phyloP scores from a whole-genome alignment of 2,888 invertebrate species.

The Drosophila tanythrix region DNA sequence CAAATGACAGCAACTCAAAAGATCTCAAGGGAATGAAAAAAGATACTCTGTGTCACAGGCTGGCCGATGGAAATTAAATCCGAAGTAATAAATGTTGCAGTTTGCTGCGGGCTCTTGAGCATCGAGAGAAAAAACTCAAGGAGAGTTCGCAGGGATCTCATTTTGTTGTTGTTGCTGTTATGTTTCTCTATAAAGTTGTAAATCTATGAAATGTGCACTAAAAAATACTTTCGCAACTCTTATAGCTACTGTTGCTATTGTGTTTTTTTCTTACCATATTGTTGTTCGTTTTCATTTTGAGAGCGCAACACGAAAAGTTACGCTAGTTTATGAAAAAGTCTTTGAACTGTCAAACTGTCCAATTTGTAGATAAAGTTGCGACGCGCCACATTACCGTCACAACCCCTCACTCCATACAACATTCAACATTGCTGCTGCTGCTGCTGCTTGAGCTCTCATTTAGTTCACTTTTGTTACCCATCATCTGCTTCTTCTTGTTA shows the following conservation, averaged over 20 bases:
- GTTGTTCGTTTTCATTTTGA: constrained; percentile 44
- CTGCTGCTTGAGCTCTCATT: constrained; percentile 29
- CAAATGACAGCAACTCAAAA: constrained; percentile 2
- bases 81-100: background rate
- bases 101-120: background rate
- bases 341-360: constrained; percentile 73
- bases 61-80: background rate
- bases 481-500: constrained; percentile 28
- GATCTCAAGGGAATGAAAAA: background rate
- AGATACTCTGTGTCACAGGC: background rate
- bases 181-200: constrained; percentile 36
- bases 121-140: background rate
- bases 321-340: constrained; percentile 73
- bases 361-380: constrained; percentile 75
- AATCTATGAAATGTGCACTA: constrained; percentile 55
- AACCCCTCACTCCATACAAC: background rate
- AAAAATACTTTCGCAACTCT: constrained; percentile 31
- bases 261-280: constrained; percentile 3
- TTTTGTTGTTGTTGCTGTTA: constrained; percentile 7
- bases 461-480: constrained; percentile 23
- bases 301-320: constrained; percentile 58
- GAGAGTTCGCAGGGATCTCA: background rate
- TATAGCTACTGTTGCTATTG: background rate
- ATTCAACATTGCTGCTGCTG: constrained; percentile 1
- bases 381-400: constrained; percentile 14